phyloP scores from a whole-genome alignment of 1,140 invertebrate species.

The Contarinia nasturtii region DNA sequence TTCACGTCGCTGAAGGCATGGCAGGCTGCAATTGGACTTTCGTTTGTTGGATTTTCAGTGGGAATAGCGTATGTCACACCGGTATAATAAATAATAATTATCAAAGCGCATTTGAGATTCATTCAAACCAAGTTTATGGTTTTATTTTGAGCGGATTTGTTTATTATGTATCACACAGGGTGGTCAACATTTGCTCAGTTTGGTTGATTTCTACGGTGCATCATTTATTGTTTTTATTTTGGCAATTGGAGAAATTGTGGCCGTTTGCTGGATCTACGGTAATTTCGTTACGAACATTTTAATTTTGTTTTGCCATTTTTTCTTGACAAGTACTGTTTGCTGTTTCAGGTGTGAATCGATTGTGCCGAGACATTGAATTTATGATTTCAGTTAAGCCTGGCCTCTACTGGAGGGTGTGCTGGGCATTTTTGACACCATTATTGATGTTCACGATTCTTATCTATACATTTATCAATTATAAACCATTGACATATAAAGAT shows the following conservation, averaged over 20 bases:
- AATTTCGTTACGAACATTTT: no score
- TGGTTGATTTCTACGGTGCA: slow-evolving; percentile 61
- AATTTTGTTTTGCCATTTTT: no score
- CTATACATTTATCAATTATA: slow-evolving; percentile 35
- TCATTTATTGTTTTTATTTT: slow-evolving; percentile 50
- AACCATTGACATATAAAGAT: slow-evolving; percentile 29
- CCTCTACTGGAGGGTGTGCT: slow-evolving; percentile 61
- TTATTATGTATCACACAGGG: slow-evolving; percentile 33
- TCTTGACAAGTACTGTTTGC: no score
- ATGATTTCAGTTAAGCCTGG: slow-evolving; percentile 52
- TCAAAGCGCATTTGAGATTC: neutral
- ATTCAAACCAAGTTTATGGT: neutral
- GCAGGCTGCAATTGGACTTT: slow-evolving; percentile 32
- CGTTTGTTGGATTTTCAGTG: slow-evolving; percentile 36
- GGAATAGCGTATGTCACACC: slow-evolving; percentile 57
- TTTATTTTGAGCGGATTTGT: slow-evolving; percentile 1
- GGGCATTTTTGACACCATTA: slow-evolving; percentile 56
- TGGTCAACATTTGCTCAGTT: slow-evolving; percentile 54
- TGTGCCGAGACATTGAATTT: slow-evolving; percentile 39
- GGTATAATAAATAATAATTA: slow-evolving; percentile 27
- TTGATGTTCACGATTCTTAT: slow-evolving; percentile 43
- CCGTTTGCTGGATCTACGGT: slow-evolving; percentile 54
- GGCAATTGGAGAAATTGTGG: slow-evolving; percentile 40
- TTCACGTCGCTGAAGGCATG: slow-evolving; percentile 39
- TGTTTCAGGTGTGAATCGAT: slow-evolving; percentile 27